These are phyloP conservation scores for Terrapene triunguis DNA, from an alignment of 2,113 vertebrate genomes.

Conservation along the genomic window DNA sequence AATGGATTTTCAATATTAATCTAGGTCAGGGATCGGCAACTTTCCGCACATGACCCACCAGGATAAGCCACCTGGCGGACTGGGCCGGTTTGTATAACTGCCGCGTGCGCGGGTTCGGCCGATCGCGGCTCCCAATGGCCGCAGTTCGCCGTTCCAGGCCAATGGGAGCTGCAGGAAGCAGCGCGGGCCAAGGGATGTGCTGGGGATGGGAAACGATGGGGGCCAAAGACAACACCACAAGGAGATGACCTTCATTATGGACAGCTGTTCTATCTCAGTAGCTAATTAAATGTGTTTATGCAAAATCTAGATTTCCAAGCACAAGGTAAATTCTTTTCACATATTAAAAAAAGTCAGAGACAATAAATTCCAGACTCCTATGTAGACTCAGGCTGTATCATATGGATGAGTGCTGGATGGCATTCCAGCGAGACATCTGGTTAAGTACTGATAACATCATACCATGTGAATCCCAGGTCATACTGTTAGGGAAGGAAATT, in stretches of 20 bases:
- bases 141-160: too few species aligned
- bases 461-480: not conserved
- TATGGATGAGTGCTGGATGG: not conserved
- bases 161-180: too few species aligned
- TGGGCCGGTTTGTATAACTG: too few species aligned
- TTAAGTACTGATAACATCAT: not conserved
- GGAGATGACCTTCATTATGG: not conserved
- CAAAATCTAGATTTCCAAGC: not conserved
- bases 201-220: too few species aligned
- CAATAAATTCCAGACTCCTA: not conserved
- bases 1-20: too few species aligned
- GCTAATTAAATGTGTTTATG: not conserved
- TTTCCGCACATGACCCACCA: too few species aligned
- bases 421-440: not conserved
- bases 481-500: not conserved
- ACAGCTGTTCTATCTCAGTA: not conserved
- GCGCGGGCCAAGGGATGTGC: too few species aligned
- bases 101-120: too few species aligned
- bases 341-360: not conserved
- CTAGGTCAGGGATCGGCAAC: not conserved
- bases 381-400: not conserved
- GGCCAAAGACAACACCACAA: not conserved
- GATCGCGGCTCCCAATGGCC: too few species aligned
- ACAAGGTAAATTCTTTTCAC: not conserved
- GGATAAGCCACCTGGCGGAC: too few species aligned